phyloP scores from a whole-genome alignment of 2,888 invertebrate genomes.

The Lobophora halterata region DNA sequence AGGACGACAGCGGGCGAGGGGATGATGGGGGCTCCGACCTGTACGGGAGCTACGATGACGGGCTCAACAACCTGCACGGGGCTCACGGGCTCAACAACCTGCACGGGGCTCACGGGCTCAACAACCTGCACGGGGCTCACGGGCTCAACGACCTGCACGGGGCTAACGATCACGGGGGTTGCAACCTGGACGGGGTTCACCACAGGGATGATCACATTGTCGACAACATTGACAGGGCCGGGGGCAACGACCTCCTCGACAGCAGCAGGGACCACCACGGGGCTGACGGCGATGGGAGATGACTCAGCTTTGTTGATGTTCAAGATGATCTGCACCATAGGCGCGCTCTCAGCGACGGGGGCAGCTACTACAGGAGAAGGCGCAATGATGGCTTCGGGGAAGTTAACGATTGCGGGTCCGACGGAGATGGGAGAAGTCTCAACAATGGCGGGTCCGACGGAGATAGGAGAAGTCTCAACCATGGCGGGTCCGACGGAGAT shows the following conservation, averaged over 20 bases:
- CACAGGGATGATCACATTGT: too few relatives aligned
- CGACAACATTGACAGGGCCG: conserved; percentile 21
- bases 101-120: conserved; percentile 17
- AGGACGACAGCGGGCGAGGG: conserved; percentile 23
- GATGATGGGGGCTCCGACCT: conserved; percentile 19
- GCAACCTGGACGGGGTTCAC: conserved; percentile 23
- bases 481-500: conserved; percentile 23
- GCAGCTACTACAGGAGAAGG: too few relatives aligned
- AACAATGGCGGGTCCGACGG: too few relatives aligned
- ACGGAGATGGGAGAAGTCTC: conserved; percentile 17
- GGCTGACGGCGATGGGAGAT: conserved; percentile 24
- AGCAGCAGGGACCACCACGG: conserved; percentile 25
- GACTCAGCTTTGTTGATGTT: too few relatives aligned
- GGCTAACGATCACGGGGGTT: conserved; percentile 19
- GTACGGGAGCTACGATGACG: conserved; percentile 15
- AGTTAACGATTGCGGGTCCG: conserved; percentile 7
- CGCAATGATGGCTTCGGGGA: conserved; percentile 32
- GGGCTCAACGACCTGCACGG: conserved; percentile 9
- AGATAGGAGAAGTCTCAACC: too few relatives aligned
- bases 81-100: conserved; percentile 10
- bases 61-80: conserved; percentile 16
- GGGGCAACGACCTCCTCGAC: conserved; percentile 25
- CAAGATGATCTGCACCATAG: too few relatives aligned
- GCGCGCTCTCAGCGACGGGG: conserved; percentile 26
- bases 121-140: conserved; percentile 9